phyloP scores from a whole-genome alignment of 2,797 vertebrate species.

The Chromobotia macracanthus region DNA sequence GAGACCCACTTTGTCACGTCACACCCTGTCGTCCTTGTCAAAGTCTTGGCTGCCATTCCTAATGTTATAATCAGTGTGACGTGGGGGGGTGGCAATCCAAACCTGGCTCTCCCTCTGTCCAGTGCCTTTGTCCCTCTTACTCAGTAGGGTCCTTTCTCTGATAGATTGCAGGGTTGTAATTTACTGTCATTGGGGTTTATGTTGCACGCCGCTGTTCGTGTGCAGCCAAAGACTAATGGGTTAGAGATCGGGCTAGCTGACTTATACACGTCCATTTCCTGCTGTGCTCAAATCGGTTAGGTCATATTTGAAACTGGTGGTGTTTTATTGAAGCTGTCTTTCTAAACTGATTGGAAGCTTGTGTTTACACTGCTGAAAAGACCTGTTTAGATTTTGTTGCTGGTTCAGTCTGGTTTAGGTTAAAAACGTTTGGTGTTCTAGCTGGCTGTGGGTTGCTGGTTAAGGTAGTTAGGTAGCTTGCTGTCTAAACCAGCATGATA shows the following conservation, averaged over 20 bases:
- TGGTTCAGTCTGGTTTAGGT: no score
- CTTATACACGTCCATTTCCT: not conserved
- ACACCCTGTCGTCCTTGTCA: not conserved
- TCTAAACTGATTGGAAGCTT: conserved; percentile 36
- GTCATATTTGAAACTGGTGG: conserved; percentile 30
- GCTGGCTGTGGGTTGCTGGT: no score
- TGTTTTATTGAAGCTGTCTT: not conserved
- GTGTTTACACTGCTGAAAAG: conserved; percentile 13
- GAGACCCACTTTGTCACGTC: conserved; percentile 1
- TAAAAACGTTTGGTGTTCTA: no score
- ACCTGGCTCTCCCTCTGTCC: not conserved
- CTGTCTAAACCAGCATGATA: no score
- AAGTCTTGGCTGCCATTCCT: not conserved
- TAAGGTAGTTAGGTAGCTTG: no score
- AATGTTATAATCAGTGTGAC: not conserved
- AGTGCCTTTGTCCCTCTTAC: not conserved
- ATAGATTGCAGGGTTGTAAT: conserved; percentile 68
- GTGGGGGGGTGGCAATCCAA: not conserved
- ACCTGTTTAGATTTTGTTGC: no score
- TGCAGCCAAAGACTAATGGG: conserved; percentile 41
- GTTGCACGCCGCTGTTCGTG: conserved; percentile 51
- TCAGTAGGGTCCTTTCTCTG: conserved; percentile 30
- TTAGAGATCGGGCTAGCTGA: conserved; percentile 18
- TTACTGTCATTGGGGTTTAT: conserved; percentile 63
- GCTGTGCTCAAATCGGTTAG: not conserved